A percentile compares a stretch with the other conserved stretches of the same genome.
phyloP scores from a whole-genome alignment of 2,113 vertebrate species.

The Cephalophus harveyi region DNA sequence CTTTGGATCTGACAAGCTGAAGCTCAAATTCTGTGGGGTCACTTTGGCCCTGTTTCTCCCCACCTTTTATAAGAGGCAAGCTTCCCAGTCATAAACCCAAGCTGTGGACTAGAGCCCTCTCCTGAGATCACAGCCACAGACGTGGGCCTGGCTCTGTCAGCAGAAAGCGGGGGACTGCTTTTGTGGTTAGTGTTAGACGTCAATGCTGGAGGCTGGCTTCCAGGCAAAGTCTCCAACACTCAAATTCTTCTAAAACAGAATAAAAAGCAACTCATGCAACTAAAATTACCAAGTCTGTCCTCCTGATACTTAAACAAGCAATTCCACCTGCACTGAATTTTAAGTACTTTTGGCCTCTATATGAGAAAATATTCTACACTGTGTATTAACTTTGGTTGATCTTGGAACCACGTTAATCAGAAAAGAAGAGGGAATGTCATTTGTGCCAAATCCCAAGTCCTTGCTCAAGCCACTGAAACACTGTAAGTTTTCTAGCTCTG shows the following conservation, averaged over 20 bases:
- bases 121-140: slow-evolving; percentile 53
- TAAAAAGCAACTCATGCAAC: slow-evolving; percentile 49
- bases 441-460: neutral
- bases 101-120: slow-evolving; percentile 18
- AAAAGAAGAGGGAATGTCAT: slow-evolving; percentile 2
- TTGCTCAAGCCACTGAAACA: neutral
- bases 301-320: slow-evolving; percentile 1
- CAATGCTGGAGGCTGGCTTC: slow-evolving; percentile 52
- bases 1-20: slow-evolving; percentile 1
- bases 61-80: slow-evolving; percentile 1
- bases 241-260: slow-evolving; percentile 44
- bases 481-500: neutral
- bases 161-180: neutral
- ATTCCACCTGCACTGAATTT: slow-evolving; percentile 54
- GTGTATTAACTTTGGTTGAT: slow-evolving; percentile 34
- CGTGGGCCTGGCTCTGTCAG: neutral
- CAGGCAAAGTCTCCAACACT: slow-evolving; percentile 50
- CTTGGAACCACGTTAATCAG: slow-evolving; percentile 11
- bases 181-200: slow-evolving; percentile 55
- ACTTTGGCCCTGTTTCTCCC: neutral
- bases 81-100: neutral
- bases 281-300: slow-evolving; percentile 32
- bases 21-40: neutral
- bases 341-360: slow-evolving; percentile 30
- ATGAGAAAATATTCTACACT: slow-evolving; percentile 32